phyloP scores from a whole-genome alignment of 2,888 invertebrate genomes.

The Desoria tigrina region DNA sequence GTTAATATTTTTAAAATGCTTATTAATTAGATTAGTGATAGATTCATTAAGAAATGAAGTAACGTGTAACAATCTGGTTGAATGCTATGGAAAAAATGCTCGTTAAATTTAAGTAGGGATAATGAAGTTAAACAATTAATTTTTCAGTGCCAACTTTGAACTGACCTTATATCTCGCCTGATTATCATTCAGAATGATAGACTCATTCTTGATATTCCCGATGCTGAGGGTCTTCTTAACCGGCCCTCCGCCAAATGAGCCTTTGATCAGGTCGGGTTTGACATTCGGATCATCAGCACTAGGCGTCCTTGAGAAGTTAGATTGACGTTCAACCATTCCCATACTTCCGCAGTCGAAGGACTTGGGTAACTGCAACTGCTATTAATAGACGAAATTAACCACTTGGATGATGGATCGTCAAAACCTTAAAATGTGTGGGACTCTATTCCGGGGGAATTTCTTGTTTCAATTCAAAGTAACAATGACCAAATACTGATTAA shows the following conservation, averaged over 20 bases:
- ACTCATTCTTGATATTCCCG: slow-evolving; percentile 56
- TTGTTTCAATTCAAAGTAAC: too few species aligned
- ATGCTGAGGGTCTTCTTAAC: slow-evolving; percentile 57
- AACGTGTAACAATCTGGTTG: not conserved
- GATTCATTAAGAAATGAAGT: not conserved
- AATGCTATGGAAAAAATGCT: not conserved
- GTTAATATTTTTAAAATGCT: too few species aligned
- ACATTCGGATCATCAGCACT: slow-evolving; percentile 58
- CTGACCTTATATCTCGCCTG: slow-evolving; percentile 79
- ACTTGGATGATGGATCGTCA: too few species aligned
- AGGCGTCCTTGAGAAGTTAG: not conserved
- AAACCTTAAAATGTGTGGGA: too few species aligned
- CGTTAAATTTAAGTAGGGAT: not conserved
- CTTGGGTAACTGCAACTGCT: not conserved
- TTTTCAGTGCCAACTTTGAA: too few species aligned
- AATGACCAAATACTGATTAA: too few species aligned
- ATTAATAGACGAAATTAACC: too few species aligned
- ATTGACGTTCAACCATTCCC: not conserved
- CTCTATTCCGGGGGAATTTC: too few species aligned
- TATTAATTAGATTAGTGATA: too few species aligned
- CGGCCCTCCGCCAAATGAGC: slow-evolving; percentile 68
- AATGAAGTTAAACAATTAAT: too few species aligned
- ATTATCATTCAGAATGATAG: slow-evolving; percentile 65
- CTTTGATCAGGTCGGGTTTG: slow-evolving; percentile 79
- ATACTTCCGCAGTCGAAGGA: not conserved